Evolutionary conservation across 64 coral and sea anemone species (phyloP), one percentile per base, ranked within the genome.

Genomic region (Porites lutea): DNA sequence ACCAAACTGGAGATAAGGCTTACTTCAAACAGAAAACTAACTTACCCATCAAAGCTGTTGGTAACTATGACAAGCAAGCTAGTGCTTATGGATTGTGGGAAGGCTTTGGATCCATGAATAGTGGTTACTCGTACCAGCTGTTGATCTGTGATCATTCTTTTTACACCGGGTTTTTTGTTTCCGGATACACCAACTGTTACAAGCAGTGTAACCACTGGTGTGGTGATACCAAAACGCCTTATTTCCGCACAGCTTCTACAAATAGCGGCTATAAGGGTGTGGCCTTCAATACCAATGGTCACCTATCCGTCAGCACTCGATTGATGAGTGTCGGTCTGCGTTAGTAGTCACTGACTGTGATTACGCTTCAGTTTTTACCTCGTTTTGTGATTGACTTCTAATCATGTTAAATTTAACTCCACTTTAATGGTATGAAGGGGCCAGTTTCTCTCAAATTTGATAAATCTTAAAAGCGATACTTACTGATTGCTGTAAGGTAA

Each of bases 221-320:
- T 62, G 48, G 77, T 10, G 88, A 90, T 37, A 13, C 2, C 0
- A 14, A 5, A 0, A 71, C 88, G 2, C 75, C 63, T 0, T 90
- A 81, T 52, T 90, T 90, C 74, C 88, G 88, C 68, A 81, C 88
- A 4, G 60, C 88, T 2, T 52, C 88, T 0, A n/a, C 21, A 6
- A 23, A 3, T 8, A 6, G 8, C 2, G 5, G 13, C 12, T 57
- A 67, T 60, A 79, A 1, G 13, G 57, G 57, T 6, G 75, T 89
- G 16, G 74, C 88, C 4, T 89, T 89, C 61, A 89, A 89, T 20
- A 19, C 16, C 61, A 89, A 89, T 55, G 88, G 88, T 14, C 88
- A 89, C 18, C 10, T 14, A 0, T 60, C 20, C 2, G 3, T 73
- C 8, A 51, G 72, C 46, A 89, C 52, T 11, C 65, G 15, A 21